phyloP scores from a whole-genome alignment of 2,888 invertebrate genomes.

The Eupithecia abbreviata region DNA sequence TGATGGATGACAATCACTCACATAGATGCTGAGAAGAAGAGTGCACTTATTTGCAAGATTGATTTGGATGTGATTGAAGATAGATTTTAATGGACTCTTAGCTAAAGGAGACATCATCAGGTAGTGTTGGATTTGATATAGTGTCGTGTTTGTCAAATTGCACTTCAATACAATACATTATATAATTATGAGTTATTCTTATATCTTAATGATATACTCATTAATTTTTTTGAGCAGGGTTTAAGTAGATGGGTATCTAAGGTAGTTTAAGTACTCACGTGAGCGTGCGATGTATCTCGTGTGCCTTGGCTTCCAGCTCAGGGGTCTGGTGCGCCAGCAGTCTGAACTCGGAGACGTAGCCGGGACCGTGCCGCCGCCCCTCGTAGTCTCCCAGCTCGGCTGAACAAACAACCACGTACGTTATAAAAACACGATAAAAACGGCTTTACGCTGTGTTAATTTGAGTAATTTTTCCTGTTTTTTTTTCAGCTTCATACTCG shows the following conservation, averaged over 20 bases:
- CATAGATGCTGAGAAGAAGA: too few species aligned
- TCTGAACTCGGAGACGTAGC: slow-evolving; percentile 97
- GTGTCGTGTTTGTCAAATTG: too few species aligned
- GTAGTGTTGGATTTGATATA: too few species aligned
- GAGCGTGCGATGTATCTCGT: slow-evolving; percentile 94
- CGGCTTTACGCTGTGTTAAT: slow-evolving; percentile 33
- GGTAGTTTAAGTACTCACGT: slow-evolving; percentile 85
- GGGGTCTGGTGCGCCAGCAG: slow-evolving; percentile 96
- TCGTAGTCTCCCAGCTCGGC: slow-evolving; percentile 98
- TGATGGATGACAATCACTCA: too few species aligned
- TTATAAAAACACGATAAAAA: slow-evolving; percentile 37
- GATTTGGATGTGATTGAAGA: too few species aligned
- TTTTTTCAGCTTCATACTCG: slow-evolving; percentile 31
- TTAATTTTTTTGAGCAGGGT: background rate
- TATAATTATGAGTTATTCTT: background rate
- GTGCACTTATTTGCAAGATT: too few species aligned
- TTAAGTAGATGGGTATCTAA: background rate
- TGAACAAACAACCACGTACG: slow-evolving; percentile 64
- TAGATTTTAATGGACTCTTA: too few species aligned
- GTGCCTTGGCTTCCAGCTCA: slow-evolving; percentile 93
- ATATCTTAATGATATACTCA: too few species aligned
- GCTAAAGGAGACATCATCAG: too few species aligned
- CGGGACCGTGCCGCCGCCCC: slow-evolving; percentile 91
- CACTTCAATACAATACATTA: too few species aligned
- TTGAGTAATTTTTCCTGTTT: slow-evolving; percentile 30